Evolutionary conservation across 1,140 invertebrate genomes (phyloP), one percentile per base, ranked within the genome.

Genomic region (Aphis gossypii): DNA sequence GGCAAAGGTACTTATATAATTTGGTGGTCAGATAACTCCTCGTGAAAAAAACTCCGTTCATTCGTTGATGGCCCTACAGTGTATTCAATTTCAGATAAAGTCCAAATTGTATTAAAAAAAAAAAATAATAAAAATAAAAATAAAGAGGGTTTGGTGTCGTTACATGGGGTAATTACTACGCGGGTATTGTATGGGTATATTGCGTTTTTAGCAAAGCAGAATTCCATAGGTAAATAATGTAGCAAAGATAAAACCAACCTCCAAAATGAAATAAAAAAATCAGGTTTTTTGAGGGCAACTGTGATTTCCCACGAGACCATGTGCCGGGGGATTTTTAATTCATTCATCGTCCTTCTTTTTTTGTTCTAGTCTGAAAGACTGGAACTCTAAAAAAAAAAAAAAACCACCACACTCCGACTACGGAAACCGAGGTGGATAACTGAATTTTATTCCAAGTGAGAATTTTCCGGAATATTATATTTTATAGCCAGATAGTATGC

Each of bases 151-250:
- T 35, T 48, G 76, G 76, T 93, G 76, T 86, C 92, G 25, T 86
- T 86, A 93, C 92, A 93, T 4, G 6, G 35, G 82, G 82, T 93
- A 93, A 93, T 93, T 93, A 93, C 82, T 86, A 56, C 82, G 56
- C 92, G 35, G 25, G 46, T 38, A 41, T 54, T 30, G 91, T 54
- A 35, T 21, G 56, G 14, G 54, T 38, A 20, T n/a, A 21, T 46
- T 30, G 46, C 68, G 48, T 76, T 92, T 92, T 92, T 83, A 51
- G 46, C 92, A 44, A 54, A 86, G 46, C 82, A 41, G 48, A 93
- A 93, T 93, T 93, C 92, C 92, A 84, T 93, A 93, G 92, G 92
- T 93, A 93, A 93, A 93, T 93, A 93, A 93, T 86, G 82, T 93
- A 93, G 82, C 35, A 41, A 86, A 86, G 82, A 93, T 86, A 93